A percentile compares a stretch with the other conserved stretches of the same genome.
Evolutionary conservation across 2,113 vertebrate species (phyloP).

Genomic region (Typhlomys cinereus): DNA sequence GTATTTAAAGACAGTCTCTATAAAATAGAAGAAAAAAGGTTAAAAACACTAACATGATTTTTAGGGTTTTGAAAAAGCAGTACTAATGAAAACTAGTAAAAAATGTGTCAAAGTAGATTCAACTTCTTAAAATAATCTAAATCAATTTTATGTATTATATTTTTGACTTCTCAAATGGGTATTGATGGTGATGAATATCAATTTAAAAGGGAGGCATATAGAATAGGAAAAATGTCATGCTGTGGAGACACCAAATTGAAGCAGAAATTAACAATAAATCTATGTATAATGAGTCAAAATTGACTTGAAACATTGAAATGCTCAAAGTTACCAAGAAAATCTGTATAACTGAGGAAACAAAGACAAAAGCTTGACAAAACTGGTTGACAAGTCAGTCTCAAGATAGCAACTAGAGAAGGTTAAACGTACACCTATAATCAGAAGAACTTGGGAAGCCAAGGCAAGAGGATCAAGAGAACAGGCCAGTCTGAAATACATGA

Average conservation of each 20-base stretch:
- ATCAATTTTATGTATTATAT: not conserved
- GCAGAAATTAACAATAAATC: not conserved
- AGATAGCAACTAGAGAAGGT: not conserved
- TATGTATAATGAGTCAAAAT: not conserved
- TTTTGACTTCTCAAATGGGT: not conserved
- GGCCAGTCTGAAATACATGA: not conserved
- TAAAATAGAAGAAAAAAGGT: slow-evolving; percentile 63
- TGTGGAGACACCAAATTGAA: not conserved
- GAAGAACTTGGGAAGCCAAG: not conserved
- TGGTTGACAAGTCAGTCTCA: not conserved
- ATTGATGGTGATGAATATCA: not conserved
- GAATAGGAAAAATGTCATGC: not conserved
- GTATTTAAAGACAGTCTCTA: slow-evolving; percentile 90
- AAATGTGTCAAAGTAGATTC: not conserved
- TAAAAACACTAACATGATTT: not conserved
- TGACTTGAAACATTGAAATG: not conserved
- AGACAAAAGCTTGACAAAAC: not conserved
- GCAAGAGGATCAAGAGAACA: not conserved
- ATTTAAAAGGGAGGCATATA: not conserved
- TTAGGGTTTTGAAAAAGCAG: slow-evolving; percentile 16
- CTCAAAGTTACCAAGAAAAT: not conserved
- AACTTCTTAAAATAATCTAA: slow-evolving; percentile 36
- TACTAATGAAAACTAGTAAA: slow-evolving; percentile 12
- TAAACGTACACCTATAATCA: no score
- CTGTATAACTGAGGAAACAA: not conserved